Evolutionary conservation across 2,113 vertebrate species (phyloP), one percentile per base, ranked within the genome.

Genomic region (Spheniscus mendiculus): DNA sequence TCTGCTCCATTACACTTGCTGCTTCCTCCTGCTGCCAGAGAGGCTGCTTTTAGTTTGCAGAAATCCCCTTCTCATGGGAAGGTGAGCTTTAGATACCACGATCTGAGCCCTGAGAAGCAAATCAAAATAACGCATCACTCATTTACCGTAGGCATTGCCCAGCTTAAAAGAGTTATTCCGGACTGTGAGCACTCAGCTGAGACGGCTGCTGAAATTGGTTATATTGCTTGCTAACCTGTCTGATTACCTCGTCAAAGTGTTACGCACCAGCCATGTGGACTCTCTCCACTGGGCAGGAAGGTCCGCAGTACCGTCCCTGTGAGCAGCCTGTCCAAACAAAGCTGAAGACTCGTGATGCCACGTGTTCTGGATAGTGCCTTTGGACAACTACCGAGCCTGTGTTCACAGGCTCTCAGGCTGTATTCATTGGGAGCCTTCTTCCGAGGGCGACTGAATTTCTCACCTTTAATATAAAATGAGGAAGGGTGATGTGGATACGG

Each of bases 1-100:
- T 74, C 86, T 91, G 80, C 87, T 95, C 80, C 59, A 3, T 95
- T 92, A 93, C 76, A 78, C 65, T 92, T 90, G 74, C 67, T 91
- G 79, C 66, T 85, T 91, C 72, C 38, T 93, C 58, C 53, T 85
- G 26, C 66, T 90, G 74, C 53, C 5, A 45, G n/a, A 71, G 79
- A 88, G 66, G 63, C 80, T 78, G 77, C 52, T 87, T 95, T 96
- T 88, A 70, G 47, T 80, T 69, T 86, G 89, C 84, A 96, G 59
- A 96, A 66, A 78, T 83, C 70, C 49, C 8, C 65, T 67, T 93
- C 91, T 82, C 16, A 2, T 55, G 45, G 63, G 36, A 91, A 84
- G 61, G 78, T 42, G 61, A 85, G 79, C 34, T 91, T 95, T 93
- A 83, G 89, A 66, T 83, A 88, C 77, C 15, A 4, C 2, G 1